Evolutionary conservation across 2,797 vertebrate genomes (phyloP), one percentile per base, ranked within the genome.

Genomic region (Urocyon cinereoargenteus): DNA sequence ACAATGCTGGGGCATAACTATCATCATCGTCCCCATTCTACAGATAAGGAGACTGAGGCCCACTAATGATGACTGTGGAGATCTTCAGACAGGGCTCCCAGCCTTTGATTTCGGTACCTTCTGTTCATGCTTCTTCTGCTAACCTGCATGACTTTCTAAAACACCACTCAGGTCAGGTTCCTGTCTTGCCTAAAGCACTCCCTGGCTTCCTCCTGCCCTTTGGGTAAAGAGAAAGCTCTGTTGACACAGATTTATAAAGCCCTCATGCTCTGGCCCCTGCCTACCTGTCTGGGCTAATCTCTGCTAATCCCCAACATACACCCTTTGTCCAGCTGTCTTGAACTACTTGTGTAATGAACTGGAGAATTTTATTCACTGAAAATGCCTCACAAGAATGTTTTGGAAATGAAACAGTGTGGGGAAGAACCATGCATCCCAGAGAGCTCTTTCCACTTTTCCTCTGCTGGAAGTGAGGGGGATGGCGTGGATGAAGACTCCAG

Each of bases 321-420:
- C 82, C 77, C 91, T 96, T 93, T 84, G 93, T 79, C 72, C 61
- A 68, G 73, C 36, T 53, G 28, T 24, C 82, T 86, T 55, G 59
- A 96, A 87, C 93, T 91, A 75, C 84, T 94, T 73, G 93, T 36
- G 81, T 88, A 96, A 97, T 93, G 96, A 97, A 91, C 91, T 40
- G 34, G 85, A 93, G 93, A 96, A 83, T 90, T 36, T 84, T 51
- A 66, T 90, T 88, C 79, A 70, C 31, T 40, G 72, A 86, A 92
- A 89, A 73, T 77, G 66, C 78, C 83, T 84, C 59, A 19, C 22
- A 70, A 91, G 89, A 96, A 57, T 88, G 75, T 93, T 66, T 70
- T 55, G 36, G 77, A 95, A 73, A 55, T 36, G 19, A 87, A 87
- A 49, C 64, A 84, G 26, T 3, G 31, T 61, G 18, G n/a, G 24